phyloP scores from a whole-genome alignment of 2,113 vertebrate species.

The Caranx ignobilis region DNA sequence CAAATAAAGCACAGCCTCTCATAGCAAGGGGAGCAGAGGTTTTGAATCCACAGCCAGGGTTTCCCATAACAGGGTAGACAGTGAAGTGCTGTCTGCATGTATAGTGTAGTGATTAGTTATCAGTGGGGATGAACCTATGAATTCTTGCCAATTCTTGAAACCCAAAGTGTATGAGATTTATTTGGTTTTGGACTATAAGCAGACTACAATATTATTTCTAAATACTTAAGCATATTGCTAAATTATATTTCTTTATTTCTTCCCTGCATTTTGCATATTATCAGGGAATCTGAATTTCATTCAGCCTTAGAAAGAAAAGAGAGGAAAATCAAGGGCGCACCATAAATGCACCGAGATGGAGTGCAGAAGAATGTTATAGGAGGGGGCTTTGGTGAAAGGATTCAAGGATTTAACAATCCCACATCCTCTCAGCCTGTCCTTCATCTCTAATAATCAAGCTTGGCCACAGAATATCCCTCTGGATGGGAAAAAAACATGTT shows the following conservation, averaged over 20 bases:
- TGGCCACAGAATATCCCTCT: constrained; percentile 83
- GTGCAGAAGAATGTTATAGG: constrained; percentile 73
- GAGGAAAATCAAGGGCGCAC: constrained; percentile 66
- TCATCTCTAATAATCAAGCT: constrained; percentile 86
- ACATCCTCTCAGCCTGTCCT: constrained; percentile 81
- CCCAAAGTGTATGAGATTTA: constrained; percentile 19
- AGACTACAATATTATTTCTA: constrained; percentile 38
- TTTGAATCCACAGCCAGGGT: constrained; percentile 76
- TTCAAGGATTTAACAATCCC: constrained; percentile 84
- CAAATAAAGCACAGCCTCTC: constrained; percentile 86
- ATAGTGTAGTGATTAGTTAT: constrained; percentile 61
- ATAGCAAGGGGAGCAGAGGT: constrained; percentile 81
- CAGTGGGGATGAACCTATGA: constrained; percentile 39
- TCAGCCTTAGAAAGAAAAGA: constrained; percentile 49
- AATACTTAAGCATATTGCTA: constrained; percentile 30
- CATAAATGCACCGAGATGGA: constrained; percentile 68
- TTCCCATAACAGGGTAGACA: constrained; percentile 77
- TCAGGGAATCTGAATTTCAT: constrained; percentile 61
- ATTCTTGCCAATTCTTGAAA: constrained; percentile 46
- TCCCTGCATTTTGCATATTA: constrained; percentile 59
- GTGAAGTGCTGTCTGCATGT: constrained; percentile 68
- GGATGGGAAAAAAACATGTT: constrained; percentile 82
- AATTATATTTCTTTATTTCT: constrained; percentile 54
- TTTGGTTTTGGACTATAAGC: constrained; percentile 43
- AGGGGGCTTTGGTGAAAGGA: constrained; percentile 77